phyloP scores from a whole-genome alignment of 2,113 vertebrate species.

The Daboia siamensis region DNA sequence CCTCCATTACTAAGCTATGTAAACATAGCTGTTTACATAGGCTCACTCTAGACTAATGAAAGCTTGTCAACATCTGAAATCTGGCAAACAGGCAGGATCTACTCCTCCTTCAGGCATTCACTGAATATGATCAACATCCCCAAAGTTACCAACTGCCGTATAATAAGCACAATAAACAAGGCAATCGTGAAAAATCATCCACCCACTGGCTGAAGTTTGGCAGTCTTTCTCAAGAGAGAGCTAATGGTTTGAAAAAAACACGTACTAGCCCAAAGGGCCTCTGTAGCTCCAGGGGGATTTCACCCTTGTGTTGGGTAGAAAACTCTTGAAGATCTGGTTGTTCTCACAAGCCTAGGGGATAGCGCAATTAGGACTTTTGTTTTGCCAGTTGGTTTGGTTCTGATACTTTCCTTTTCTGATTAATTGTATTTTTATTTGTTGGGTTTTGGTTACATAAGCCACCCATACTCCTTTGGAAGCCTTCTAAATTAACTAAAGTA shows the following conservation, averaged over 20 bases:
- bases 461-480: neutral
- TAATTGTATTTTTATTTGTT: neutral
- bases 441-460: neutral
- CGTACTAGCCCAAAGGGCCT: neutral
- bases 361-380: neutral
- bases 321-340: neutral
- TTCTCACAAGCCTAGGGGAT: neutral
- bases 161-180: neutral
- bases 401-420: neutral
- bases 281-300: neutral
- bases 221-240: neutral
- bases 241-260: neutral
- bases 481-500: neutral
- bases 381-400: neutral
- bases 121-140: neutral
- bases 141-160: neutral
- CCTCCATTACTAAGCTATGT: neutral
- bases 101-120: neutral
- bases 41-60: neutral
- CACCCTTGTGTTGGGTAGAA: neutral
- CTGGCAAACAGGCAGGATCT: neutral
- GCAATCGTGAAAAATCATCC: neutral
- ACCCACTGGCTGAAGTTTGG: neutral
- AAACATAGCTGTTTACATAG: neutral
- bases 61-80: neutral